A percentile compares a stretch with the other conserved stretches of the same genome.
Conservation (phyloP, 2,113 vertebrate species). For the Catagonus wagneri region DNA sequence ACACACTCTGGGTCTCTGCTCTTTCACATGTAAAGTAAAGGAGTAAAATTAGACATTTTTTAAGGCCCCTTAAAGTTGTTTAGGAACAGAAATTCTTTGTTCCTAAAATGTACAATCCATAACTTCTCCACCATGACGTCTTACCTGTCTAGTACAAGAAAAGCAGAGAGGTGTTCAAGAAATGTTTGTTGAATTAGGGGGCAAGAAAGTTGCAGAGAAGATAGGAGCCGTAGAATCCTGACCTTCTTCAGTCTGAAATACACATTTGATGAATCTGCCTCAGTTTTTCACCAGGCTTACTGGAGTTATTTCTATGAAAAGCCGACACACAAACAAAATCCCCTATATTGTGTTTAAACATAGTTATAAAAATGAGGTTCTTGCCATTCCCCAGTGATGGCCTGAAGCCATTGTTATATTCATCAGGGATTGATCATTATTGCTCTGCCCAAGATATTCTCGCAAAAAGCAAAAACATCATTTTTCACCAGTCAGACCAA, state of each 20-base stretch:
- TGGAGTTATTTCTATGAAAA: constrained; percentile 71
- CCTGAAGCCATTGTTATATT: constrained; percentile 65
- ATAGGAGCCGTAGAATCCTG: background rate
- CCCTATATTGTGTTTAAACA: constrained; percentile 58
- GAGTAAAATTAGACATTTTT: background rate
- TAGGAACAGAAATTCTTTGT: background rate
- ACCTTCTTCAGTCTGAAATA: constrained; percentile 57
- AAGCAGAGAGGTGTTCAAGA: background rate
- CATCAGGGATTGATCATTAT: constrained; percentile 78
- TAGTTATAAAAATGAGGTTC: constrained; percentile 67
- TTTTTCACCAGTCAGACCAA: constrained; percentile 75
- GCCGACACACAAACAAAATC: constrained; percentile 62
- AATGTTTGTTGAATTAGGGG: background rate
- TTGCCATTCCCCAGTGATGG: constrained; percentile 44
- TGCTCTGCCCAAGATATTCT: constrained; percentile 61
- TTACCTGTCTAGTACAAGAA: background rate
- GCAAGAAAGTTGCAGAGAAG: background rate
- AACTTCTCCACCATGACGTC: background rate
- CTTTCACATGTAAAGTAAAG: background rate
- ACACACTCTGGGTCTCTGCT: background rate
- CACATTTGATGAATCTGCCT: constrained; percentile 48
- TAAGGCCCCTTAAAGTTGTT: background rate
- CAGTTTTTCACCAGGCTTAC: constrained; percentile 66
- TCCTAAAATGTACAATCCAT: background rate
- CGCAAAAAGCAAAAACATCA: constrained; percentile 69